Conservation (phyloP, 2,888 invertebrate species). For the Agrotis segetum region DNA sequence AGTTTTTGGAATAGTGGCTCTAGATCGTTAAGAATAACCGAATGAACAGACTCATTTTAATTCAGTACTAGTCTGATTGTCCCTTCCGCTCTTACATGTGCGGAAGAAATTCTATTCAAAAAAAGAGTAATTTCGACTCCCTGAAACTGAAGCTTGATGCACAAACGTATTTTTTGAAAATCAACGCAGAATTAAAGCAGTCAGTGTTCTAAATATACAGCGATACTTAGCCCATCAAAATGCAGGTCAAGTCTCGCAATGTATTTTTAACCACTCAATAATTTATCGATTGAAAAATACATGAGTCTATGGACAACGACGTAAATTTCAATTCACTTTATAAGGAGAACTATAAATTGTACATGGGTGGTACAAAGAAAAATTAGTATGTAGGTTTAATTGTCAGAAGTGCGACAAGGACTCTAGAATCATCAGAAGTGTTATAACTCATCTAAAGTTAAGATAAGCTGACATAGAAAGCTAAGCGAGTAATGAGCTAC, state of each 20-base stretch:
- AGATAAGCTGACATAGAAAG: conserved; percentile 11
- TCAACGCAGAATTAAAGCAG: neutral
- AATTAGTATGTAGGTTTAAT: conserved; percentile 42
- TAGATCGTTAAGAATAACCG: too few relatives aligned
- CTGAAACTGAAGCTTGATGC: too few relatives aligned
- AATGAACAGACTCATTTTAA: too few relatives aligned
- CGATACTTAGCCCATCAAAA: neutral
- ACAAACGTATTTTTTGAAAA: neutral
- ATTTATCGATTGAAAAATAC: conserved; percentile 55
- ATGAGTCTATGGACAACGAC: conserved; percentile 32
- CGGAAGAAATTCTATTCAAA: too few relatives aligned
- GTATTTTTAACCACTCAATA: conserved; percentile 51
- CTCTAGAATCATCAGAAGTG: conserved; percentile 10
- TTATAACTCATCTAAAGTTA: conserved; percentile 41
- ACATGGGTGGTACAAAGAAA: conserved; percentile 49
- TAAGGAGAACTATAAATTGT: conserved; percentile 57
- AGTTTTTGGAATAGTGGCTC: too few relatives aligned
- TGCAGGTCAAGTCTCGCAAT: conserved; percentile 29
- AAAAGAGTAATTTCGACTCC: too few relatives aligned
- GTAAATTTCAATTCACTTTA: conserved; percentile 52
- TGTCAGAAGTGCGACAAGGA: conserved; percentile 28
- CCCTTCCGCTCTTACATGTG: too few relatives aligned
- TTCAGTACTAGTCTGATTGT: too few relatives aligned
- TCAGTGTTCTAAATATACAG: neutral
- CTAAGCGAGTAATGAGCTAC: conserved; percentile 12